Percentiles rank a stretch among this genome's conserved stretches.
phyloP scores from a whole-genome alignment of 1,140 invertebrate species.

The Lepidostoma basale region DNA sequence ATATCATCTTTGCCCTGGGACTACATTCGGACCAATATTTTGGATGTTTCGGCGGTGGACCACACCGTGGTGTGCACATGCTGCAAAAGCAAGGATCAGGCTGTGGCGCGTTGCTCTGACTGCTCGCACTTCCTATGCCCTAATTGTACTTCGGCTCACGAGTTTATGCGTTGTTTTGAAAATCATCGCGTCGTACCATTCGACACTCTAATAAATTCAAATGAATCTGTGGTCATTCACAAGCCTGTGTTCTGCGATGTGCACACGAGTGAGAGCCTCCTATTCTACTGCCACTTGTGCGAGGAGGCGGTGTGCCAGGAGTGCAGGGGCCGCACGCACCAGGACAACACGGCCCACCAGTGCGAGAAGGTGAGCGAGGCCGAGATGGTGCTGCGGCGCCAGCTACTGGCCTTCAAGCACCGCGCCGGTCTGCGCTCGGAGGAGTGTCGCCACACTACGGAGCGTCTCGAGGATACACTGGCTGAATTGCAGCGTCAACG shows the following conservation, averaged over 20 bases:
- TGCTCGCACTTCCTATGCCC: conserved; percentile 92
- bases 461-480: conserved; percentile 76
- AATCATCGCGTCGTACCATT: conserved; percentile 88
- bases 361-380: conserved; percentile 78
- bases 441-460: conserved; percentile 76
- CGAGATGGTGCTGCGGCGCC: conserved; percentile 75
- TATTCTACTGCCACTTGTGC: conserved; percentile 83
- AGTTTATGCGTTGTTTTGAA: conserved; percentile 93
- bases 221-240: conserved; percentile 75
- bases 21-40: conserved; percentile 82
- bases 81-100: conserved; percentile 87
- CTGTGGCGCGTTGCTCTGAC: conserved; percentile 89
- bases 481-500: conserved; percentile 84
- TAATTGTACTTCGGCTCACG: conserved; percentile 92
- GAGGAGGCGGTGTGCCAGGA: conserved; percentile 83
- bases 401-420: conserved; percentile 72
- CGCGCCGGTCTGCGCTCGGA: conserved; percentile 76
- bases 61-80: conserved; percentile 83
- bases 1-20: conserved; percentile 78
- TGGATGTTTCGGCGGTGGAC: conserved; percentile 83
- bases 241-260: conserved; percentile 80
- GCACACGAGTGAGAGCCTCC: conserved; percentile 78
- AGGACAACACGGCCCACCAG: conserved; percentile 74
- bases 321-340: conserved; percentile 79
- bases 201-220: conserved; percentile 81